Percentiles rank a stretch among this genome's conserved stretches.
Conservation (phyloP, 2,113 vertebrate species). For the Naja naja region DNA sequence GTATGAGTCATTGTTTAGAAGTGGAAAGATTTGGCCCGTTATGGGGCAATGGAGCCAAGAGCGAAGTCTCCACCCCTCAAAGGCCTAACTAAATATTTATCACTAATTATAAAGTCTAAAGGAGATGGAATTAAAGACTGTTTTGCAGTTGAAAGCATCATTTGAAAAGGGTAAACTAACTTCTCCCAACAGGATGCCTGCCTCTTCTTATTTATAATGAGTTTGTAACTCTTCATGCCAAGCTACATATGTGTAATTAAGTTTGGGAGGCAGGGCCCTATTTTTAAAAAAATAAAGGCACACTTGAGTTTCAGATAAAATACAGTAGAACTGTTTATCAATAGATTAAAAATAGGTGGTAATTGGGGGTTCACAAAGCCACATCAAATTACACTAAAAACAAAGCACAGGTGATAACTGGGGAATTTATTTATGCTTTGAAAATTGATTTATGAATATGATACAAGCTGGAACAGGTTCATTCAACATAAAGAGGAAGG, state of each 20-base stretch:
- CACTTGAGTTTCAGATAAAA: not conserved
- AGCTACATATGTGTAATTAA: slow-evolving; percentile 53
- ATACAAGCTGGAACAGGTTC: slow-evolving; percentile 35
- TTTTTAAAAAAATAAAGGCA: not conserved
- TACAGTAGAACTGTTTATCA: slow-evolving; percentile 24
- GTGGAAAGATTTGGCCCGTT: slow-evolving; percentile 1
- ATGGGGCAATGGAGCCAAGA: slow-evolving; percentile 11
- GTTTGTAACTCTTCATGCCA: slow-evolving; percentile 45
- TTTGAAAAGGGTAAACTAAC: slow-evolving; percentile 23
- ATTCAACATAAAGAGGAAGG: not conserved
- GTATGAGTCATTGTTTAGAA: not conserved
- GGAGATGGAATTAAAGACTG: slow-evolving; percentile 8
- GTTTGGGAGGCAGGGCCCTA: slow-evolving; percentile 8
- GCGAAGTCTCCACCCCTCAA: slow-evolving; percentile 27
- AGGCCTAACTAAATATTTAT: slow-evolving; percentile 42
- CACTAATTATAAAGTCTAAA: slow-evolving; percentile 28
- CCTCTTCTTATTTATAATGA: slow-evolving; percentile 6
- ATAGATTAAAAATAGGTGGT: slow-evolving; percentile 27
- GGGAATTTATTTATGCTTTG: slow-evolving; percentile 37
- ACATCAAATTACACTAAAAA: slow-evolving; percentile 45
- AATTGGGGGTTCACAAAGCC: slow-evolving; percentile 38
- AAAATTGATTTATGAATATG: slow-evolving; percentile 38
- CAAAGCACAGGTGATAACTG: slow-evolving; percentile 21
- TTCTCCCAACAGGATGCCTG: slow-evolving; percentile 32
- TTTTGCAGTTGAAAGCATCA: not conserved